Conservation (phyloP, 2,113 vertebrate species). For the Cinclus mexicanus region DNA sequence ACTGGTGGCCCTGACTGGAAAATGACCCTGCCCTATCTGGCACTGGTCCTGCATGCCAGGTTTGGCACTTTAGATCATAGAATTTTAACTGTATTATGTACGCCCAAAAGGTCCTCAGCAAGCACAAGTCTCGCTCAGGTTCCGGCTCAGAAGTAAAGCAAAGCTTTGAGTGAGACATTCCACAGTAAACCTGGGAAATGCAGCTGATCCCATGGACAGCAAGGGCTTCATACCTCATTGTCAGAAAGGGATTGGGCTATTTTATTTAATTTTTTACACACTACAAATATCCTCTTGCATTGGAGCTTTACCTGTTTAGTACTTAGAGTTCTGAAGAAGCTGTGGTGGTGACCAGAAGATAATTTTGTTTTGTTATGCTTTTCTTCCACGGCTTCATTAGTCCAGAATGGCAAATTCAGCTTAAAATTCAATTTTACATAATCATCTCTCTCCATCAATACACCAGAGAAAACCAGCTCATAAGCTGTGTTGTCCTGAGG, state of each 20-base stretch:
- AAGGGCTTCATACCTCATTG: not conserved
- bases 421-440: conserved; percentile 24
- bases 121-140: not conserved
- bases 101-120: not conserved
- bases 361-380: not conserved
- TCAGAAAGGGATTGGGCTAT: not conserved
- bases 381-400: not conserved
- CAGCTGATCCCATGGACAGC: not conserved
- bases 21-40: not conserved
- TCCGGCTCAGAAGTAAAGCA: not conserved
- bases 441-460: not conserved
- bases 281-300: not conserved
- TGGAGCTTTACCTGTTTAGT: not conserved
- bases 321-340: not conserved
- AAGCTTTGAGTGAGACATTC: not conserved
- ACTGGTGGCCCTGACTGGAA: not conserved
- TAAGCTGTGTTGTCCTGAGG: not conserved
- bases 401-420: not conserved
- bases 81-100: not conserved
- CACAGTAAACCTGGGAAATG: not conserved
- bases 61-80: not conserved
- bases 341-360: not conserved
- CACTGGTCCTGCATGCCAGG: accelerated
- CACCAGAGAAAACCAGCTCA: not conserved
- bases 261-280: not conserved